Evolutionary conservation across 2,797 vertebrate genomes (phyloP), one percentile per base, ranked within the genome.

Genomic region (Enteromius fasciolatus): DNA sequence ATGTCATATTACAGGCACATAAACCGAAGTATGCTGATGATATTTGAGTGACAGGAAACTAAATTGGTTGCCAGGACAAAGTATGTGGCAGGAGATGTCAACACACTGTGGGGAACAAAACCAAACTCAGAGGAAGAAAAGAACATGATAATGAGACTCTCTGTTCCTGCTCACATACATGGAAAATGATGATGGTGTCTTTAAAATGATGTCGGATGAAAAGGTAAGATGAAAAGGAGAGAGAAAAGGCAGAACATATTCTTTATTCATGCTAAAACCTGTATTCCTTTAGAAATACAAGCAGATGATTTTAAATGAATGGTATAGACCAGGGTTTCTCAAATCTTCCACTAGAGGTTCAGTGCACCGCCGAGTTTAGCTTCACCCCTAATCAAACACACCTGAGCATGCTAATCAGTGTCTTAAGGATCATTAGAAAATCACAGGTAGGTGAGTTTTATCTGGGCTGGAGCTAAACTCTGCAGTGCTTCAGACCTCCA

Each of bases 1-100:
- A 10, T 28, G 9, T 23, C 25, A 73, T 10, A 72, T 72, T 61
- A 46, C 52, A 54, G 23, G 72, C 33, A 11, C 46, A 69, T 39
- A 87, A 88, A 89, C 80, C 84, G 79, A 89, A 87, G 84, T 90
- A 88, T 91, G 88, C 90, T 87, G 86, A 87, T 84, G 86, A 88
- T 90, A 91, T 91, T 90, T 90, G 89, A 91, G 88, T 87, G 86
- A 89, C 83, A 85, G 68, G 6, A 17, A 82, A 52, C 46, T 74
- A 76, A 82, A 82, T 76, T 57, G 72, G 72, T 82, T 67, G 48
- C 72, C n/a, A 76, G 80, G 61, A 23, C n/a, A 41, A 28, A 15
- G 14, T 31, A 18, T 74, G 36, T 36, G 41, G 59, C 20, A 59
- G 44, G 44, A 73, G 41, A 54, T 77, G 46, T 57, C 73, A 61